A percentile compares a stretch with the other conserved stretches of the same genome.
Conservation (phyloP, 2,888 invertebrate genomes). For the Dasysyrphus albostriatus region DNA sequence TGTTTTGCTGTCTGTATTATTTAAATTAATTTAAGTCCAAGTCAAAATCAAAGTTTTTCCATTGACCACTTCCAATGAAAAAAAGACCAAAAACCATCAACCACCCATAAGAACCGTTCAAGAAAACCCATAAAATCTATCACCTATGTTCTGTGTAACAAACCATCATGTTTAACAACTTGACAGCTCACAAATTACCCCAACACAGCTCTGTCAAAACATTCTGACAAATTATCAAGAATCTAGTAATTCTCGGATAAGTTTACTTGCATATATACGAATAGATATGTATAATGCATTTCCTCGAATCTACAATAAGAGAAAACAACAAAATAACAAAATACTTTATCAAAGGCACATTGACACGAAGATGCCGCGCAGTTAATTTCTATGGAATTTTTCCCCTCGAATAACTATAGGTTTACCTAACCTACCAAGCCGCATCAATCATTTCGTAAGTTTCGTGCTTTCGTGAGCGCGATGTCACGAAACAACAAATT, state of each 20-base stretch:
- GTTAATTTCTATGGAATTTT: slow-evolving; percentile 58
- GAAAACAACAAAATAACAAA: slow-evolving; percentile 15
- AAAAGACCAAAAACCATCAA: not conserved
- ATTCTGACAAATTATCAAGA: slow-evolving; percentile 33
- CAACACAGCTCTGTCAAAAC: slow-evolving; percentile 21
- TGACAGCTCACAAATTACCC: slow-evolving; percentile 39
- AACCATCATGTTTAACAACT: not conserved
- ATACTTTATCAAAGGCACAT: slow-evolving; percentile 42
- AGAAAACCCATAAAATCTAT: slow-evolving; percentile 10
- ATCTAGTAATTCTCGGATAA: slow-evolving; percentile 31
- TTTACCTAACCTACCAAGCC: not conserved
- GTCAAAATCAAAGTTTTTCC: no score
- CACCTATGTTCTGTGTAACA: not conserved
- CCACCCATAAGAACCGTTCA: not conserved
- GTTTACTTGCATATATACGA: not conserved
- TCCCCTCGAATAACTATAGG: slow-evolving; percentile 6
- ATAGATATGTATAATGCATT: not conserved
- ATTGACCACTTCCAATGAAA: not conserved
- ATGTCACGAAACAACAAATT: slow-evolving; percentile 59
- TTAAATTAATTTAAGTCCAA: no score
- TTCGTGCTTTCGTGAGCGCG: slow-evolving; percentile 36
- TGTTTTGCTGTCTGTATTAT: no score
- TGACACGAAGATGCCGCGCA: slow-evolving; percentile 45
- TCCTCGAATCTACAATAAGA: slow-evolving; percentile 10
- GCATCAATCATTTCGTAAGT: slow-evolving; percentile 62